Evolutionary conservation across 2,113 vertebrate genomes (phyloP).

Genomic region (Pachyramphus minor): DNA sequence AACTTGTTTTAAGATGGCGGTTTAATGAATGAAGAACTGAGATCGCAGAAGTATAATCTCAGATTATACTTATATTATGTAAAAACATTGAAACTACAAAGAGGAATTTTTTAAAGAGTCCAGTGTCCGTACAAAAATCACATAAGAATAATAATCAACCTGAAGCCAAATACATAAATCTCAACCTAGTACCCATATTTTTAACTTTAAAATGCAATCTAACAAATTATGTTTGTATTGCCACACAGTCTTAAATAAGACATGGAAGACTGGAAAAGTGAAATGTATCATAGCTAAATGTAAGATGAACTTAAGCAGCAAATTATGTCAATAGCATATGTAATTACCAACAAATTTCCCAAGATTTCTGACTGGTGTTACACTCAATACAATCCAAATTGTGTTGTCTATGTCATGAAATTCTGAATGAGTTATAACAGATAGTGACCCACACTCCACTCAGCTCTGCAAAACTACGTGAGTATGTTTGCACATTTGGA

Average conservation of each 20-base stretch:
- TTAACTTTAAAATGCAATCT: not conserved
- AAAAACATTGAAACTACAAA: not conserved
- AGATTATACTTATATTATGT: not conserved
- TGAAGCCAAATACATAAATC: not conserved
- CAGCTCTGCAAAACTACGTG: not conserved
- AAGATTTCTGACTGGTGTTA: not conserved
- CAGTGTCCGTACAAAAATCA: not conserved
- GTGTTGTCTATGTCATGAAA: not conserved
- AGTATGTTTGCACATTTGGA: not conserved
- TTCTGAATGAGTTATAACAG: not conserved
- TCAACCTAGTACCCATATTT: not conserved
- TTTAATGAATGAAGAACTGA: not conserved
- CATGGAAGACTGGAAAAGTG: rapidly evolving
- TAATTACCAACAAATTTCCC: not conserved
- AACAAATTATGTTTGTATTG: not conserved
- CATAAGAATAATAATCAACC: not conserved
- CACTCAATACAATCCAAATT: not conserved
- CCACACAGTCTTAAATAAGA: not conserved
- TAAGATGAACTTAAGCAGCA: not conserved
- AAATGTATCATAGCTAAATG: not conserved
- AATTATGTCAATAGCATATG: not conserved
- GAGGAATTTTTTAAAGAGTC: not conserved
- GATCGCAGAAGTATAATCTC: not conserved
- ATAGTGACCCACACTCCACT: not conserved
- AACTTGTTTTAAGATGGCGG: not conserved